Conservation (phyloP, 2,113 vertebrate genomes). For the Salvelinus namaycush region DNA sequence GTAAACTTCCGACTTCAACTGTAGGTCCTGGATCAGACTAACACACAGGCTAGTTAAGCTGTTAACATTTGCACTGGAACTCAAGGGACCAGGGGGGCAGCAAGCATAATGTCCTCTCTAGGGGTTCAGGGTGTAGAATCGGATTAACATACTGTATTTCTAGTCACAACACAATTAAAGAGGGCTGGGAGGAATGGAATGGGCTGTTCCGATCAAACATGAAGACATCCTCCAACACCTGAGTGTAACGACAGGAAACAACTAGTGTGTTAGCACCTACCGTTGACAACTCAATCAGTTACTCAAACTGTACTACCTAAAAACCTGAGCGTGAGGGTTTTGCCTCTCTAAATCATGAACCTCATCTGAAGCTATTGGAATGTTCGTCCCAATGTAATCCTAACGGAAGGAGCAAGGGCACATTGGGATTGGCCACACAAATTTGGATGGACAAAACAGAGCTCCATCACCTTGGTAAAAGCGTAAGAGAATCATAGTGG, state of each 20-base stretch:
- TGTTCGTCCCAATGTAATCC: too few species aligned
- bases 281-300: too few species aligned
- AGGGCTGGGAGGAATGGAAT: background rate
- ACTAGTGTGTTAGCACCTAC: too few species aligned
- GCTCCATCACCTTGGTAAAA: constrained; percentile 18
- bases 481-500: background rate
- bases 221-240: background rate
- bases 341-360: too few species aligned
- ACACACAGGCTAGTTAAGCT: constrained; percentile 43
- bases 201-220: background rate
- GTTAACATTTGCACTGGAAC: constrained; percentile 39
- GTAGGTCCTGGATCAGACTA: constrained; percentile 35
- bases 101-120: constrained; percentile 43
- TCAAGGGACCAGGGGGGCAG: constrained; percentile 9
- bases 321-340: too few species aligned
- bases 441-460: constrained; percentile 30
- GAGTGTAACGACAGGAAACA: background rate
- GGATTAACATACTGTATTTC: constrained; percentile 35
- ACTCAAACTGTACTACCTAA: too few species aligned
- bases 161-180: constrained; percentile 12
- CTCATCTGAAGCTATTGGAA: too few species aligned
- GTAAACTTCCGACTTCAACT: too few species aligned
- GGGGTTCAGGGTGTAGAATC: constrained; percentile 20
- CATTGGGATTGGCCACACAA: constrained; percentile 23
- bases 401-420: too few species aligned